Evolutionary conservation across 2,797 vertebrate species (phyloP), one percentile per base, ranked within the genome.

Genomic region (Gastrophryne carolinensis): DNA sequence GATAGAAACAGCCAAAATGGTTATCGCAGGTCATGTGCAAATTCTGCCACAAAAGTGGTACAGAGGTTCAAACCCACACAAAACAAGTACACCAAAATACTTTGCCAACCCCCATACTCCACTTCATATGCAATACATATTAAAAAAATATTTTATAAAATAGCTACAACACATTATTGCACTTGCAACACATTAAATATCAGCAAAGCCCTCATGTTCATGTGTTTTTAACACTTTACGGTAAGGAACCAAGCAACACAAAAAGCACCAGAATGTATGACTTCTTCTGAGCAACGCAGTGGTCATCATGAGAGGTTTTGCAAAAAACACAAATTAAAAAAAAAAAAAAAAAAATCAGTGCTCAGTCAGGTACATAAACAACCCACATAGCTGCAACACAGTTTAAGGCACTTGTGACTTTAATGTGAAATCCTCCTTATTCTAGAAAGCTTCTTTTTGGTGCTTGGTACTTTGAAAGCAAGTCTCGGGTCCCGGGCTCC

Each of bases 171-270:
- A 78, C 75, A 72, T 64, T 78, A 78, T 78, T 78, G 75, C 75
- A 78, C 75, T 78, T 78, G 75, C 75, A 78, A 78, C 50, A 69
- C 60, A 71, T 65, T 72, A 72, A 72, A 78, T 78, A 78, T 72
- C 68, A 58, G 75, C 75, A 71, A 78, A 78, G 73, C 52, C 57
- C 58, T 64, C 47, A 21, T 57, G 67, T 70, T 61, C 66, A 65
- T 26, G 67, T 77, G 49, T 64, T 57, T 69, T 57, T 39, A 72
- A 65, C 75, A 78, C 75, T 72, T 58, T 54, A 50, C 57, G 60
- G 67, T 50, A 64, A 19, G 52, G 52, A 52, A 78, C 75, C 60
- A 72, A 57, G 68, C 68, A 72, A 72, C 68, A 64, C 54, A 60
- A 53, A 74, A 77, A 78, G 75, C 75, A 72, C 75, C 75, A 66